phyloP scores from a whole-genome alignment of 2,888 invertebrate genomes.

The Lasioglossum leucozonium region DNA sequence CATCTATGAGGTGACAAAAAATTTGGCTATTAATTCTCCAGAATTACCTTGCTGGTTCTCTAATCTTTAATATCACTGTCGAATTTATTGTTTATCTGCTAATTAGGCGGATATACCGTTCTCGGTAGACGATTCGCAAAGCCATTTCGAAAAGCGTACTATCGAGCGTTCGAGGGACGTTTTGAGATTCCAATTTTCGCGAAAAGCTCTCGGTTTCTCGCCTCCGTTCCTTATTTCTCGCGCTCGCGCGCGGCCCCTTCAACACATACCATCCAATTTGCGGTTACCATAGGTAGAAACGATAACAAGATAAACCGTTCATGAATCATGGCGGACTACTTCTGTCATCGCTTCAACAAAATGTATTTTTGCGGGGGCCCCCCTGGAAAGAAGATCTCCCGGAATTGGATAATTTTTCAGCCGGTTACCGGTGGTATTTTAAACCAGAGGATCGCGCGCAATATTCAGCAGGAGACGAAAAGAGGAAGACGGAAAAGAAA shows the following conservation, averaged over 20 bases:
- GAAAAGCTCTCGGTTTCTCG: not conserved
- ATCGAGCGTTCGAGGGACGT: not conserved
- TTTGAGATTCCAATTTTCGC: not conserved
- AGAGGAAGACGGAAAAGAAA: conserved; percentile 46
- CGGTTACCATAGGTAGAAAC: conserved; percentile 6
- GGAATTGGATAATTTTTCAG: conserved; percentile 72
- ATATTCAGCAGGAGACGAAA: conserved; percentile 13
- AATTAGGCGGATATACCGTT: not conserved
- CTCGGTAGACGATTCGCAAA: too few relatives aligned
- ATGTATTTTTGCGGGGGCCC: conserved; percentile 8
- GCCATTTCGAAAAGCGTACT: not conserved
- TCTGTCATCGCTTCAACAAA: conserved; percentile 25
- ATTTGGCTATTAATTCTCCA: too few relatives aligned
- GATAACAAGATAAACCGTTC: conserved; percentile 14
- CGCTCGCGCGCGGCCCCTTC: not conserved
- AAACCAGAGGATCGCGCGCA: conserved; percentile 6
- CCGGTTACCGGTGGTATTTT: conserved; percentile 32
- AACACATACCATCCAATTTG: conserved; percentile 9
- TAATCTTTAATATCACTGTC: not conserved
- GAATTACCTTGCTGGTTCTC: too few relatives aligned
- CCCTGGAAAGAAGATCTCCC: conserved; percentile 35
- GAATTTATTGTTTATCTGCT: not conserved
- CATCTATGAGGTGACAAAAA: too few relatives aligned
- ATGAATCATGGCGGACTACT: conserved; percentile 39
- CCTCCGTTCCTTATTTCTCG: not conserved